Base-by-base conservation (phyloP, 2,888 invertebrate genomes). In the Epinotia nisella region DNA sequence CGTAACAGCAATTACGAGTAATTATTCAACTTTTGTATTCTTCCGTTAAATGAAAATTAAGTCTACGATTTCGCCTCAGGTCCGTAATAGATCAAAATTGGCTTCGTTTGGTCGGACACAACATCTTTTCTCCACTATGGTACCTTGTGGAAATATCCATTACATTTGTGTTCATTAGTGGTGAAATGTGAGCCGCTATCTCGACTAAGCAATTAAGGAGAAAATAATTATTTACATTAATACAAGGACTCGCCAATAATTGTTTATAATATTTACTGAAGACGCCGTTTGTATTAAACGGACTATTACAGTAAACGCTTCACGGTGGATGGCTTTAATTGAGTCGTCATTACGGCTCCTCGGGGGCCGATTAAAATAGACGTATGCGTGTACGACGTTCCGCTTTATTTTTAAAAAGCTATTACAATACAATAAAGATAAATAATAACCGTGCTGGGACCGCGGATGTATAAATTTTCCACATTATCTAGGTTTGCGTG, bases 161-260 rank as follows among this genome's bases (percentile, higher is more conserved):
- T 92, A 89, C 93, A 84, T 90, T 85, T 90, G 84, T 86, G 89
- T 90, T 93, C 93, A 92, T 93, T 93, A 93, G 86, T 86, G 83
- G 75, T 83, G 90, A 87, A 92, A 92, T 79, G 78, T 76, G 84
- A 89, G 78, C 80, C 85, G 77, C 83, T 82, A 81, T 83, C 83
- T 83, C 81, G 85, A 82, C 80, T 83, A 81, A 86, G 87, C 92
- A 92, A 92, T 93, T 92, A 93, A 80, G 86, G 85, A 77, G 83
- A 87, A 68, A 91, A 90, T 93, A 90, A 91, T 92, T 92, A 88
- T 89, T 90, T 88, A 86, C 85, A 87, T 90, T 90, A 88, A 87
- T 90, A 90, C 84, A 79, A 79, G 80, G 83, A 87, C 87, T 87
- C 83, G 78, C 86, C 87, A 83, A 89, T 90, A 88, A 87, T 83